phyloP scores from a whole-genome alignment of 2,888 invertebrate genomes.

The Aleiodes leptofemur region DNA sequence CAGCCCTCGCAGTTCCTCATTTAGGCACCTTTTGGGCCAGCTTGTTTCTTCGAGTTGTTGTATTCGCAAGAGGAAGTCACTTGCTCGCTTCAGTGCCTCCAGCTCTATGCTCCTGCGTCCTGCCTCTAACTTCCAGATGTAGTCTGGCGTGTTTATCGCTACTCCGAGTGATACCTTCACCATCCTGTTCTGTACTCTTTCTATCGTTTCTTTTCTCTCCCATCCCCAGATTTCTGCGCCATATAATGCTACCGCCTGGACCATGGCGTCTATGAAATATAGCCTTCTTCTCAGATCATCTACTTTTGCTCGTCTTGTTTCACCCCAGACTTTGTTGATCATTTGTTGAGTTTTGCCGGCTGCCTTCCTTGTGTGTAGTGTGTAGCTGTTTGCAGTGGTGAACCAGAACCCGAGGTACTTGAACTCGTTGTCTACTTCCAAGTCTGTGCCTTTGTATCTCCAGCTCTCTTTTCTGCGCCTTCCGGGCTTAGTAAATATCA shows the following conservation, averaged over 20 bases:
- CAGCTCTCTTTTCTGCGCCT: background rate
- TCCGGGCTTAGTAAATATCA: background rate
- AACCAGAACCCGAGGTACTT: conserved; percentile 2
- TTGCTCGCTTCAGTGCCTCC: background rate
- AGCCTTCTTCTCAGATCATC: background rate
- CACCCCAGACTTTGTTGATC: background rate
- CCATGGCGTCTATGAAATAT: background rate
- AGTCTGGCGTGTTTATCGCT: background rate
- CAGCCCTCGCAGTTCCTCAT: background rate
- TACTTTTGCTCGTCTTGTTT: background rate
- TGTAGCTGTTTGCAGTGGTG: background rate
- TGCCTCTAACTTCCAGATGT: conserved; percentile 5
- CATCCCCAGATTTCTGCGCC: background rate
- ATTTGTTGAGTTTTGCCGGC: background rate
- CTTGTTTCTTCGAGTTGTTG: background rate
- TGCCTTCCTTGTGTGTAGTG: background rate
- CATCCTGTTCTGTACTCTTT: background rate
- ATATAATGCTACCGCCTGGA: background rate
- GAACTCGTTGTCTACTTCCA: conserved; percentile 4
- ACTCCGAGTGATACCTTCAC: background rate
- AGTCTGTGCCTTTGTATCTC: background rate
- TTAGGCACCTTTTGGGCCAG: background rate
- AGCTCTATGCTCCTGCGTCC: background rate
- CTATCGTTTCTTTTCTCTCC: background rate
- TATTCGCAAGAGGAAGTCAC: background rate